These are phyloP conservation scores for Polia nebulosa DNA, from an alignment of 2,888 invertebrate species.

Conservation along the genomic window DNA sequence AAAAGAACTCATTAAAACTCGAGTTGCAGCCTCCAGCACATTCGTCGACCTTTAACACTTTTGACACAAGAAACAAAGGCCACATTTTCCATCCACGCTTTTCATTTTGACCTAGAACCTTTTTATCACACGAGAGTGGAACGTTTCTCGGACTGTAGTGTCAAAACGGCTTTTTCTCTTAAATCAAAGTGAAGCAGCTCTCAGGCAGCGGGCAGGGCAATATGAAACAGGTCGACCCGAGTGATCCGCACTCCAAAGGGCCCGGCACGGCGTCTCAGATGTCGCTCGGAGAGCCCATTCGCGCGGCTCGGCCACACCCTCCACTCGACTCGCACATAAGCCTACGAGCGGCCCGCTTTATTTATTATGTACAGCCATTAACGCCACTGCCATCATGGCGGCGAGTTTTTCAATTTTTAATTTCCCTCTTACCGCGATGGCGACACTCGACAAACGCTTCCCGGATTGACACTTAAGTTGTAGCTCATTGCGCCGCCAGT, in stretches of 20 bases:
- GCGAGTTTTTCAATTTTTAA: constrained; percentile 90
- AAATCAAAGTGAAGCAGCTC: constrained; percentile 90
- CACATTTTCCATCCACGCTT: constrained; percentile 68
- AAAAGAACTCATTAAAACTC: constrained; percentile 61
- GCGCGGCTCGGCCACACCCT: constrained; percentile 89
- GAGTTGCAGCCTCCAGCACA: constrained; percentile 53
- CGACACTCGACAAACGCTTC: constrained; percentile 82
- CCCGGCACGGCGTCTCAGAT: constrained; percentile 89
- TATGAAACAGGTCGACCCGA: constrained; percentile 89
- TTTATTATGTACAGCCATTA: constrained; percentile 91
- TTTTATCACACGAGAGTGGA: constrained; percentile 72
- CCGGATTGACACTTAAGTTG: constrained; percentile 86
- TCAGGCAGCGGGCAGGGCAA: constrained; percentile 86
- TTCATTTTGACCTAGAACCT: constrained; percentile 73
- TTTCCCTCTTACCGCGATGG: constrained; percentile 85
- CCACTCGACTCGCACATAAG: constrained; percentile 90
- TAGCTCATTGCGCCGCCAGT: constrained; percentile 77
- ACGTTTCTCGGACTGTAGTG: constrained; percentile 78
- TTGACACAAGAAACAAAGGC: constrained; percentile 58
- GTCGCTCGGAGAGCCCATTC: constrained; percentile 89
- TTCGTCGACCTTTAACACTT: constrained; percentile 50
- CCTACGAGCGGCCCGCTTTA: constrained; percentile 88
- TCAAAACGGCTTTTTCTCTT: constrained; percentile 88
- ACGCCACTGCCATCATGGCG: constrained; percentile 90
- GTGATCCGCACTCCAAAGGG: constrained; percentile 88